phyloP scores from a whole-genome alignment of 1,140 invertebrate species.

The Drosophila miranda region DNA sequence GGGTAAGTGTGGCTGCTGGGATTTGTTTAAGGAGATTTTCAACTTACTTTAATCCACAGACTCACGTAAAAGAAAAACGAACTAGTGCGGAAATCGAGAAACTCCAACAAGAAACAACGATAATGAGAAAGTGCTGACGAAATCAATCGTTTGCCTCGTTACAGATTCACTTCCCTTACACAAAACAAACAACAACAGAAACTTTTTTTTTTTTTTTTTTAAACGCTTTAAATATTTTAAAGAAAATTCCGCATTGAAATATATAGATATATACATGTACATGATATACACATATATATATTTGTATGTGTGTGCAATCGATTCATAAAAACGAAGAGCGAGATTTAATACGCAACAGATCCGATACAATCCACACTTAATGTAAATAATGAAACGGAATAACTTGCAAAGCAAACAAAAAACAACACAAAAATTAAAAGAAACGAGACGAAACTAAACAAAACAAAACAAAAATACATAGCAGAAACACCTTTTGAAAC shows the following conservation, averaged over 20 bases:
- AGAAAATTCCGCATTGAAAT: not conserved
- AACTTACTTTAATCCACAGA: not conserved
- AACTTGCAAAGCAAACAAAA: conserved; percentile 35
- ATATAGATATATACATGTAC: too few species aligned
- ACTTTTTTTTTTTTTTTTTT: conserved; percentile 33
- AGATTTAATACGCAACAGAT: not conserved
- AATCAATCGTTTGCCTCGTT: not conserved
- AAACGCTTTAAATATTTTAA: conserved; percentile 25
- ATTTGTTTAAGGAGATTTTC: not conserved
- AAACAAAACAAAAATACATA: not conserved
- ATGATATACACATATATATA: too few species aligned
- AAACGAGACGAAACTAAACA: not conserved
- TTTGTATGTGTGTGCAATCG: not conserved
- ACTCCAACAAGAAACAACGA: not conserved
- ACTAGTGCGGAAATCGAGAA: not conserved
- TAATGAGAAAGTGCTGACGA: not conserved
- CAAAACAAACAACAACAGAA: conserved; percentile 30
- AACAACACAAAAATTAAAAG: conserved; percentile 4
- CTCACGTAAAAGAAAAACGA: not conserved
- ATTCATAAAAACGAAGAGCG: conserved; percentile 21
- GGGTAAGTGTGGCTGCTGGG: conserved; percentile 13
- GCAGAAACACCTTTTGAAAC: conserved; percentile 37
- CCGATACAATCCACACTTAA: conserved; percentile 18
- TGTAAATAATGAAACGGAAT: conserved; percentile 22
- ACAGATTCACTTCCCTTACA: conserved; percentile 38